Evolutionary conservation across 2,888 invertebrate species (phyloP), one percentile per base, ranked within the genome.

Genomic region (Dasypolia templi): DNA sequence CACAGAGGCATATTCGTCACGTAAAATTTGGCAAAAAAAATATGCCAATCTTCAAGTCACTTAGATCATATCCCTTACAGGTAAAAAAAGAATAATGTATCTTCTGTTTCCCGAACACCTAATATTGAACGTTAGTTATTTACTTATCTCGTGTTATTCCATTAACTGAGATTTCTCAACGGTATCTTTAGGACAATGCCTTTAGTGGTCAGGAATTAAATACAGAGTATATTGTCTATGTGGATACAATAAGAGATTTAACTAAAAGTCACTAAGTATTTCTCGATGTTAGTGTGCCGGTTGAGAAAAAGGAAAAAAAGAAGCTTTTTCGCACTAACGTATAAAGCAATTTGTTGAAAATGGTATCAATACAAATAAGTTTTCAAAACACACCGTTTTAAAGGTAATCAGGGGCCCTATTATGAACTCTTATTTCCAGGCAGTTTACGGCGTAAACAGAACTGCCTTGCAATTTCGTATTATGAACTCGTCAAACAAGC

Each of bases 131-230:
- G 19, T 63, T 55, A 61, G 19, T 70, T 67, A 67, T 79, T 65
- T 70, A 67, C 58, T 59, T 62, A 65, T 19, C 53, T 55, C 9
- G n/a, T 75, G 51, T 85, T 71, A 77, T 83, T 64, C 58, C 74
- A 82, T 82, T 82, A 70, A 62, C 69, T 59, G 55, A 65, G 69
- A 85, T 76, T 72, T 84, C 86, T 84, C 79, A n/a, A 42, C 64
- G 83, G 83, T 39, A 67, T 74, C 59, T 70, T 79, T 76, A 68
- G 35, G 49, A 71, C 44, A 17, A 35, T n/a, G 35, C 49, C 71
- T 78, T 65, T 42, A 29, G 77, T 59, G 78, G 59, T 67, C 32
- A 72, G 61, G 61, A 69, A 68, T 83, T 83, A 78, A 78, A 69
- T 63, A 68, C 71, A 58, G 26, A 29, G 61, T 71, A 61, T 68